phyloP scores from a whole-genome alignment of 2,888 invertebrate species.

The Thelaira solivaga region DNA sequence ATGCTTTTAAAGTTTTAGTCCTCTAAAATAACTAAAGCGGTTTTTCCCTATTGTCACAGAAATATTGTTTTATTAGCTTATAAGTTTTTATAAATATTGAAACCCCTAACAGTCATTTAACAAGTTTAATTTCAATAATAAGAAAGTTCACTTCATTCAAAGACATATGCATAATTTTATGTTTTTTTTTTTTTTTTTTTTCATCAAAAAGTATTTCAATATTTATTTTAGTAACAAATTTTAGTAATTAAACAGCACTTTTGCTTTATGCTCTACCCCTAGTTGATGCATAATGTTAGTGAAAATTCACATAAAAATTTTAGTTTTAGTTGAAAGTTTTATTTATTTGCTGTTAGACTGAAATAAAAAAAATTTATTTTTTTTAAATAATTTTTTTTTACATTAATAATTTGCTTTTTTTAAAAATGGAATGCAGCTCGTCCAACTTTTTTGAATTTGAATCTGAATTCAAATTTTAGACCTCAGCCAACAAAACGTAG shows the following conservation, averaged over 20 bases:
- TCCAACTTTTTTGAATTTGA: constrained; percentile 98
- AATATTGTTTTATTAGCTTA: too few relatives aligned
- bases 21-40: too few relatives aligned
- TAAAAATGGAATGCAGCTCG: constrained; percentile 88
- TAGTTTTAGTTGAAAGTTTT: constrained; percentile 47
- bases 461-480: constrained; percentile 94
- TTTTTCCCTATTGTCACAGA: too few relatives aligned
- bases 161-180: neutral
- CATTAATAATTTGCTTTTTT: constrained; percentile 17
- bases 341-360: constrained; percentile 28
- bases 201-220: constrained; percentile 21
- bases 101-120: too few relatives aligned
- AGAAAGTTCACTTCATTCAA: constrained; percentile 10
- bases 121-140: constrained; percentile 2
- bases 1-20: too few relatives aligned
- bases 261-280: constrained; percentile 50
- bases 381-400: constrained; percentile 24
- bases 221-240: constrained; percentile 6
- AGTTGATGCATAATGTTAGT: constrained; percentile 41
- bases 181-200: too few relatives aligned
- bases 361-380: neutral
- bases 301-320: constrained; percentile 44
- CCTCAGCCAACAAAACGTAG: constrained; percentile 94
- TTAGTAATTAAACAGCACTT: constrained; percentile 33
- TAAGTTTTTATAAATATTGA: too few relatives aligned